Conservation (phyloP, 2,113 vertebrate genomes). For the Rousettus leschenaultii region DNA sequence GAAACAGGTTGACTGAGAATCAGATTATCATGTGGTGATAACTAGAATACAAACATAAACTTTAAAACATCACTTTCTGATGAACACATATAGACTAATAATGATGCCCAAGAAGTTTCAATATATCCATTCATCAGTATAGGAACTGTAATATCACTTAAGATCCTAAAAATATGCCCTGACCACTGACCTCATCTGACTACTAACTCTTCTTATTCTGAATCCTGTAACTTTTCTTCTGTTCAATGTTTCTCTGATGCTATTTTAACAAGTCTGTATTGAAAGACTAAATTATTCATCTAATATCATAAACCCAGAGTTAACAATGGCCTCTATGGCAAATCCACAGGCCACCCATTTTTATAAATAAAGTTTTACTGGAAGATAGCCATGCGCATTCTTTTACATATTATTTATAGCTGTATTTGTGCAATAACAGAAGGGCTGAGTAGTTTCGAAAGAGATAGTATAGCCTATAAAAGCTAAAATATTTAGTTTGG, state of each 20-base stretch:
- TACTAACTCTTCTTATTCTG: background rate
- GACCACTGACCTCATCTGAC: background rate
- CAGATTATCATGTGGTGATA: constrained; percentile 96
- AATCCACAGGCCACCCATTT: background rate
- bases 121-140: background rate
- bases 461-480: background rate
- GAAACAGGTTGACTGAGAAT: constrained; percentile 98
- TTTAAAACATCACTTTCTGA: background rate
- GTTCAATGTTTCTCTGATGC: background rate
- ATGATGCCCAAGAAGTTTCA: background rate
- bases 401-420: background rate
- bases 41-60: constrained; percentile 79
- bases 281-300: constrained; percentile 25
- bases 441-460: background rate
- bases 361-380: constrained; percentile 27
- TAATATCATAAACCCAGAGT: constrained; percentile 26
- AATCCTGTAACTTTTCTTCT: background rate
- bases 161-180: background rate
- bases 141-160: background rate
- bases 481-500: background rate
- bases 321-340: background rate
- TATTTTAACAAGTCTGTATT: constrained; percentile 12
- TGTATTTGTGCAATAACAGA: background rate
- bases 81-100: background rate
- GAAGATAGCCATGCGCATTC: background rate